Evolutionary conservation across 92 coral and sea anemone genomes (phyloP), one percentile per base, ranked within the genome.

Genomic region (Porites lobata): DNA sequence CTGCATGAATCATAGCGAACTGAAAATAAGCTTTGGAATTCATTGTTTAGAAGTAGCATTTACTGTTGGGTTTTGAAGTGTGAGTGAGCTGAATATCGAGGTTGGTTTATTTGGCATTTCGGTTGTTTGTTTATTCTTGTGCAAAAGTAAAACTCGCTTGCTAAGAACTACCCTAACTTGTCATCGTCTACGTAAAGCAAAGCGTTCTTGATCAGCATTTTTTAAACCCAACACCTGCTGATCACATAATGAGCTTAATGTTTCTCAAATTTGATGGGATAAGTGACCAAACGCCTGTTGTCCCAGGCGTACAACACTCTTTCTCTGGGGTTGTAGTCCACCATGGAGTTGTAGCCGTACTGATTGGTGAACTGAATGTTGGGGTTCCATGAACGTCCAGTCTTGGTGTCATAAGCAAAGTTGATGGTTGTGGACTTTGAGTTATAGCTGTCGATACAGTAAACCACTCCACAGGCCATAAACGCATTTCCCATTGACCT

Each of bases 251-350:
- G 43, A 75, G 53, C 56, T 38, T 75, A 75, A 21, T 75, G 63
- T 26, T 80, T 74, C 53, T 87, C 90, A 80, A 87, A 87, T 8
- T 32, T 65, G 53, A 79, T 51, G 6, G 90, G 72, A 64, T 87
- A 87, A 1, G 90, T 87, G 18, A 87, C 72, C 54, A 32, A 80
- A 15, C 65, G 85, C 50, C 0, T 15, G 53, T 0, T 0, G 56
- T 87, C 90, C 90, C 90, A 87, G 65, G 86, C 86, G 54, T 87
- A 87, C 72, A 87, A 50, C 72, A 87, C 80, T 79, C 71, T 78
- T 72, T 86, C 90, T 22, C 79, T 72, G 50, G 86, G 90, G 69
- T 86, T 86, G 79, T 86, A 86, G 20, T 79, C 84, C 67, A 86
- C 84, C 90, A 86, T 78, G 86, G 84, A 67, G 65, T 86, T 87